Base-by-base conservation (phyloP, 1,140 invertebrate genomes). In the Amphibalanus amphitrite region DNA sequence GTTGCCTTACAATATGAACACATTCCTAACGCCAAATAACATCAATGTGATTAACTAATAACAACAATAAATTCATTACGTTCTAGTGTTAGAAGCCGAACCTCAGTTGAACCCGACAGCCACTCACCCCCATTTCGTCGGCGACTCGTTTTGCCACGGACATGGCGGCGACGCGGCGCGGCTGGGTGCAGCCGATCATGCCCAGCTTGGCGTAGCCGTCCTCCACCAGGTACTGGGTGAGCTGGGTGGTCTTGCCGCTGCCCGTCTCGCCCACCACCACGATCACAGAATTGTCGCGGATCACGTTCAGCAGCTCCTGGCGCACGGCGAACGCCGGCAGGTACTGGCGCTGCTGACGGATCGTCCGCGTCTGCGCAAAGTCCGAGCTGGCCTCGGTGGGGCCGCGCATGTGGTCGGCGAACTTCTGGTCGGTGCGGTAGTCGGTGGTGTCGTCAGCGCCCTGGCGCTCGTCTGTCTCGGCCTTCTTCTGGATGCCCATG, bases 181-280 rank as follows among this genome's bases (percentile, higher is more conserved):
- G 96, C 75, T 87, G 88, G 0, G 95, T 98, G 79, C 94, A 98
- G 0, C 96, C 97, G 74, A 99, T 93, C 85, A 96, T 93, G 15
- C 95, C 95, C 75, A 88, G 86, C 74, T 86, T 86, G 75, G 91
- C 95, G 81, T 96, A 99, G 0, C 96, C 96, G 76, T 98, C 96
- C 83, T 99, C 97, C 79, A 97, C 91, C 4, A 99, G 83, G 80
- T 98, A 99, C 79, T 98, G 97, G 0, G 96, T 98, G n/a, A 99
- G 82, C 79, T 99, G 97, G 0, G 95, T 98, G 0, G 97, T 99
- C 82, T 99, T 99, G 67, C 97, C 97, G 77, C 93, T 96, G 25
- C 97, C 97, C 28, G 97, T 99, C 83, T 99, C 97, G 76, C 97
- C 94, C 0, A 98, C 93, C 77, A 98, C 95, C 74, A 99, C 91